Percentiles rank a stretch among this genome's conserved stretches.
These are phyloP conservation scores for Peromyscus aztecus DNA, from an alignment of 2,797 vertebrate genomes.

Conservation along the genomic window DNA sequence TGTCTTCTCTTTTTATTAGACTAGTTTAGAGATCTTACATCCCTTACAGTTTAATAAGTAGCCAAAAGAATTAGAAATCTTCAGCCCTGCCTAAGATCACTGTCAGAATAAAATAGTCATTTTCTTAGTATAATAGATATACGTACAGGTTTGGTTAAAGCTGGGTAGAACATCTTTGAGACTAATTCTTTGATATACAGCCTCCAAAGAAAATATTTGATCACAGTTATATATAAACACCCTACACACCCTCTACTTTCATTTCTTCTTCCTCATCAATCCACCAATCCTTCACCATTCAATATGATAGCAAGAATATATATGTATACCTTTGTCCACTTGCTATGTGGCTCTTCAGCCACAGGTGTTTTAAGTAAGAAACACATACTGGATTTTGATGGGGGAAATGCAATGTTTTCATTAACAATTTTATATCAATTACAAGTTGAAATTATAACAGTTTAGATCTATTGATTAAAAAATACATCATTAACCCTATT, in stretches of 20 bases:
- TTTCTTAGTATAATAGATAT: neutral
- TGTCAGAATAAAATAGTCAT: constrained; percentile 28
- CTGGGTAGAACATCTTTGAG: neutral
- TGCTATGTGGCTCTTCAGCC: neutral
- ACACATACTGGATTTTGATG: neutral
- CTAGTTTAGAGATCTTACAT: neutral
- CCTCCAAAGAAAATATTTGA: constrained; percentile 7
- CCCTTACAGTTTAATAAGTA: constrained; percentile 31
- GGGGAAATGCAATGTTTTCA: neutral
- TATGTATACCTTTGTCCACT: neutral
- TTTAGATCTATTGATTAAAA: neutral
- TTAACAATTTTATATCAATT: neutral
- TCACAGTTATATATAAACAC: neutral
- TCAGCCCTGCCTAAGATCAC: neutral
- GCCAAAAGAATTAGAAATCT: constrained; percentile 15
- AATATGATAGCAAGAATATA: neutral
- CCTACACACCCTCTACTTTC: neutral
- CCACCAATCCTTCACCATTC: neutral
- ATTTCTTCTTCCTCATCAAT: neutral
- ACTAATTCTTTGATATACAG: constrained; percentile 1
- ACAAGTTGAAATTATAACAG: neutral
- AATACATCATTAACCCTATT: neutral
- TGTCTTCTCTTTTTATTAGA: constrained; percentile 59
- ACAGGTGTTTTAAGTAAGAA: neutral
- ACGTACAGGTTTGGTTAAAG: neutral